A percentile compares a stretch with the other conserved stretches of the same genome.
These are phyloP conservation scores for Matsumyia berberina DNA, from an alignment of 2,888 invertebrate species.

Conservation along the genomic window DNA sequence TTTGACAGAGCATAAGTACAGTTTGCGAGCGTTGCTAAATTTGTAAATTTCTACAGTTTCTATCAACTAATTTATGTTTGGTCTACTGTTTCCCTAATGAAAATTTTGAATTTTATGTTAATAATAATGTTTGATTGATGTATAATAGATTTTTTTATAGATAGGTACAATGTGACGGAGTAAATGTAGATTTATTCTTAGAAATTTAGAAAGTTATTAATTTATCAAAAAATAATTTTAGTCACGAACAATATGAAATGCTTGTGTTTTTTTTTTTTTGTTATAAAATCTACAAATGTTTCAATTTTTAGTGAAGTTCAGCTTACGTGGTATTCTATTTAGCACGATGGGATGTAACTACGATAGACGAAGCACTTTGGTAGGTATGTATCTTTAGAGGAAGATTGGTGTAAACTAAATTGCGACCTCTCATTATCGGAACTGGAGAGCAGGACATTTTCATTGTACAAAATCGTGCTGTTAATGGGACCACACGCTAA, in stretches of 20 bases:
- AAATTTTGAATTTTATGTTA: not conserved
- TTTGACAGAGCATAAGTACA: not conserved
- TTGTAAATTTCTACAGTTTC: not conserved
- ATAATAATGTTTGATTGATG: not conserved
- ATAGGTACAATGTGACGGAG: conserved; percentile 70
- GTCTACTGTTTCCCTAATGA: conserved; percentile 17
- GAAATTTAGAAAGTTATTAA: not conserved
- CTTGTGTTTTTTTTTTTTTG: not conserved
- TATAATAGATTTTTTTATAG: conserved; percentile 37
- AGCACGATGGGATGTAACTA: too few relatives aligned
- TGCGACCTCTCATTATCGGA: too few relatives aligned
- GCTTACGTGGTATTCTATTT: not conserved
- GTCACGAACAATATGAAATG: conserved; percentile 9
- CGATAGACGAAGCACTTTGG: too few relatives aligned
- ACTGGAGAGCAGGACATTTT: too few relatives aligned
- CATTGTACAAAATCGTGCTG: too few relatives aligned
- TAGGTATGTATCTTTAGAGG: too few relatives aligned
- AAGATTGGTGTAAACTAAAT: too few relatives aligned
- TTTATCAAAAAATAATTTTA: not conserved
- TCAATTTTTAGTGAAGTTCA: conserved; percentile 17
- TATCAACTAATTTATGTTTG: not conserved
- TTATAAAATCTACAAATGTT: not conserved
- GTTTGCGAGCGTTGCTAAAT: not conserved
- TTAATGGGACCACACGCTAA: too few relatives aligned
- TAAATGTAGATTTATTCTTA: conserved; percentile 14